Conservation (phyloP, 2,888 invertebrate genomes). For the Tridacna crocea region DNA sequence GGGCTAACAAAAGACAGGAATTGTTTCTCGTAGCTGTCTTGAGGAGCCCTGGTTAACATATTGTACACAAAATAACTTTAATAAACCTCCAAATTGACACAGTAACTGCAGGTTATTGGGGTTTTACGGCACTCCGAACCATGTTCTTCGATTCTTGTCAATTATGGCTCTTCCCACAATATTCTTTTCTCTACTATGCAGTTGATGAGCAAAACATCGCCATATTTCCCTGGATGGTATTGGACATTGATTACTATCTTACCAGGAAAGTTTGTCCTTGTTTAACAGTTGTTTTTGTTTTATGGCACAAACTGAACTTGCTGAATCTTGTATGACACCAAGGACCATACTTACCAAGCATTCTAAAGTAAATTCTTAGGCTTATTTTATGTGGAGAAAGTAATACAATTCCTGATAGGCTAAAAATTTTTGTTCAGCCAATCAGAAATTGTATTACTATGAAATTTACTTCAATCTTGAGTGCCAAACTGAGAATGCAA, state of each 20-base stretch:
- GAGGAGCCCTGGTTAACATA: slow-evolving; percentile 35
- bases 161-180: slow-evolving; percentile 41
- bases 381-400: no score
- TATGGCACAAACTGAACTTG: no score
- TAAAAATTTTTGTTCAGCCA: no score
- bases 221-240: slow-evolving; percentile 27
- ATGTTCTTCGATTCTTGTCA: slow-evolving; percentile 56
- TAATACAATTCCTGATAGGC: no score
- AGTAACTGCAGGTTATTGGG: slow-evolving; percentile 60
- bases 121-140: slow-evolving; percentile 53
- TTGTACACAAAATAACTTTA: slow-evolving; percentile 63
- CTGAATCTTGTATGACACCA: no score
- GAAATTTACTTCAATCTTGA: no score
- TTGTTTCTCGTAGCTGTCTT: slow-evolving; percentile 32
- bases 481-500: no score
- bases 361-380: no score
- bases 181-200: slow-evolving; percentile 20
- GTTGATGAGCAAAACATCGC: slow-evolving; percentile 33
- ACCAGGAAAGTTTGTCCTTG: neutral
- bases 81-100: slow-evolving; percentile 61
- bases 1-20: slow-evolving; percentile 42
- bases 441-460: no score
- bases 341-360: no score
- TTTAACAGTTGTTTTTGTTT: neutral
- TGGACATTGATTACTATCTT: slow-evolving; percentile 46